phyloP scores from a whole-genome alignment of 2,797 vertebrate species.

The Dicrostonyx torquatus region DNA sequence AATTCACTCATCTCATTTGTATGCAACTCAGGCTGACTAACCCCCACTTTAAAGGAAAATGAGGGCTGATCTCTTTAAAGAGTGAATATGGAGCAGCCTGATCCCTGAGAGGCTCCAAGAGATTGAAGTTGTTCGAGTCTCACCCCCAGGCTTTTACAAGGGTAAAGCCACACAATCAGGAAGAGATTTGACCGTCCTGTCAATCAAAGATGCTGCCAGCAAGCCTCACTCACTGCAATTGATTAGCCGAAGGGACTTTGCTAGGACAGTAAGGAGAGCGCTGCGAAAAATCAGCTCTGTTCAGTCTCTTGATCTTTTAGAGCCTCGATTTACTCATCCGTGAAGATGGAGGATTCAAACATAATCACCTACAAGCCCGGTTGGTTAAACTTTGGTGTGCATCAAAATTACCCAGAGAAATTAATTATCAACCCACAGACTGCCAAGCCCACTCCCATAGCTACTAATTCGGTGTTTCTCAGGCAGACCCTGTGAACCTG shows the following conservation, averaged over 20 bases:
- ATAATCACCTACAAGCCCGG: not conserved
- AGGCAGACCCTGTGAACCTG: not conserved
- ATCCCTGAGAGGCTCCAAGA: constrained; percentile 78
- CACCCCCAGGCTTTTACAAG: constrained; percentile 50
- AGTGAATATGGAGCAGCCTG: constrained; percentile 83
- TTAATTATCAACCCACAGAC: not conserved
- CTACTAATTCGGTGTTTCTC: not conserved
- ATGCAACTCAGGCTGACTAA: constrained; percentile 82
- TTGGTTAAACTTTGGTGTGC: not conserved
- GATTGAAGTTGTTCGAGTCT: constrained; percentile 77
- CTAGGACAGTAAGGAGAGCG: not conserved
- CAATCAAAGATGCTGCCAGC: constrained; percentile 62
- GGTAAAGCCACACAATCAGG: constrained; percentile 59
- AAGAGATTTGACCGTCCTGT: constrained; percentile 59
- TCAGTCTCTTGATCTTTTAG: not conserved
- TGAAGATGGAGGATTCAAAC: constrained; percentile 26
- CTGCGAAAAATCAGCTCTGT: not conserved
- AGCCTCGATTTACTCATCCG: constrained; percentile 49
- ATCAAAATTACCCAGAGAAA: not conserved
- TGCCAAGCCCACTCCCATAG: not conserved
- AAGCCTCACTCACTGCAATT: not conserved
- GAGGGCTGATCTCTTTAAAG: constrained; percentile 84
- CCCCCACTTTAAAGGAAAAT: constrained; percentile 84
- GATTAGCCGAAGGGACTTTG: constrained; percentile 42
- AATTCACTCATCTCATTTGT: constrained; percentile 85